Evolutionary conservation across 2,113 vertebrate genomes (phyloP), one percentile per base, ranked within the genome.

Genomic region (Oplegnathus fasciatus): DNA sequence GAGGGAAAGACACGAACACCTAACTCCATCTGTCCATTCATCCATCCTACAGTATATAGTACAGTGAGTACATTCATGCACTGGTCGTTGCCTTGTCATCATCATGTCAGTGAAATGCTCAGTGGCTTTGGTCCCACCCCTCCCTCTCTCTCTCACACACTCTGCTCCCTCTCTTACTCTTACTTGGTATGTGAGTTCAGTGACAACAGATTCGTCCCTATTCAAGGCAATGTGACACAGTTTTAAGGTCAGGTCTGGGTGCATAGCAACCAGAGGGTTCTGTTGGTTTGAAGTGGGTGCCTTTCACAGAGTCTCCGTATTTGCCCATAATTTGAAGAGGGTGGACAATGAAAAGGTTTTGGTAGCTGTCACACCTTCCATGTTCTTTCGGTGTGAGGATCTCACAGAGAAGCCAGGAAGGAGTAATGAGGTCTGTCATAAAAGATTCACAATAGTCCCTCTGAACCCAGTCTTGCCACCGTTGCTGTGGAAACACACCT

Each of bases 351-450:
- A 83, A 75, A 84, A 71, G 69, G 50, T 89, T 84, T 86, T 68
- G 40, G 40, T 30, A 37, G 61, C 75, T 40, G 44, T 84, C 75
- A 73, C 71, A 85, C 72, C 52, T 70, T 74, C 54, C 7, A 8
- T 82, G 65, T 61, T 80, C 64, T 55, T 77, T 82, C 17, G 9
- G 60, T 42, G 22, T 62, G 48, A 79, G 54, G 15, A 55, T 72
- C 44, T 82, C 55, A 86, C 68, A 89, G 62, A 87, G 64, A 82
- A 80, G 69, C 60, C 44, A 71, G 58, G 50, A 78, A 86, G 62
- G 76, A 81, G 62, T 91, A 94, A 93, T 90, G 86, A 92, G 89
- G 75, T 84, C 84, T 84, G 83, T 91, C 85, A 93, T 94, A 85
- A 94, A 93, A 92, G 80, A 92, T 90, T 93, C 86, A 93, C 83